A percentile compares a stretch with the other conserved stretches of the same genome.
These are phyloP conservation scores for Tipula lateralis DNA, from an alignment of 2,888 invertebrate genomes.

Conservation along the genomic window DNA sequence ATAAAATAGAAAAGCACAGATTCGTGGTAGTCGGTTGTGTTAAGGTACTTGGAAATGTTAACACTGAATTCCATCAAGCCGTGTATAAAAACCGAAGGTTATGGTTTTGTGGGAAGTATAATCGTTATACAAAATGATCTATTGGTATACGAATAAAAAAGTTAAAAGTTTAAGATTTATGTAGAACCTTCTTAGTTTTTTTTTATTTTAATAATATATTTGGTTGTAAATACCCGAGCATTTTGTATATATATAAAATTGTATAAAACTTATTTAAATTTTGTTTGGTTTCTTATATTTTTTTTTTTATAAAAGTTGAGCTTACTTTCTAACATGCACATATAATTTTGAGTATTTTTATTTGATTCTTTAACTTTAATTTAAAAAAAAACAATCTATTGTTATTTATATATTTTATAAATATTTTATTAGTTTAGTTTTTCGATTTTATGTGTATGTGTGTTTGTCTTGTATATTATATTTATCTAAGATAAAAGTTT, in stretches of 20 bases:
- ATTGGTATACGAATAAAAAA: not conserved
- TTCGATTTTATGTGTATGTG: not conserved
- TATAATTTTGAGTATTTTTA: not conserved
- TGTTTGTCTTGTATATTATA: not conserved
- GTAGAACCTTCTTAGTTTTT: not conserved
- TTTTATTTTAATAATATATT: not conserved
- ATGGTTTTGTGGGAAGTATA: not conserved
- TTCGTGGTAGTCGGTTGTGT: not conserved
- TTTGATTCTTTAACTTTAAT: not conserved
- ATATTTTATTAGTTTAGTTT: not conserved
- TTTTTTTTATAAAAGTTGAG: not conserved
- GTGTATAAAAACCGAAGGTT: not conserved
- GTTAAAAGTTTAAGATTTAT: not conserved
- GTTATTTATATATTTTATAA: not conserved
- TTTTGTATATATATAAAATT: not conserved
- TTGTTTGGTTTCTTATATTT: not conserved
- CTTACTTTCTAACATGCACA: not conserved
- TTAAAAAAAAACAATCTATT: not conserved
- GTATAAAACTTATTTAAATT: conserved; percentile 13
- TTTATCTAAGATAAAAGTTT: not conserved
- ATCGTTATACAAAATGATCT: not conserved
- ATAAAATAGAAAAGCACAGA: not conserved
- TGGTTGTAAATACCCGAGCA: conserved; percentile 19
- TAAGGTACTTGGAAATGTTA: not conserved
- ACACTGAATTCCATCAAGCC: not conserved